A percentile compares a stretch with the other conserved stretches of the same genome.
Evolutionary conservation across 1,140 invertebrate genomes (phyloP).

Genomic region (Zaprionus davidi): DNA sequence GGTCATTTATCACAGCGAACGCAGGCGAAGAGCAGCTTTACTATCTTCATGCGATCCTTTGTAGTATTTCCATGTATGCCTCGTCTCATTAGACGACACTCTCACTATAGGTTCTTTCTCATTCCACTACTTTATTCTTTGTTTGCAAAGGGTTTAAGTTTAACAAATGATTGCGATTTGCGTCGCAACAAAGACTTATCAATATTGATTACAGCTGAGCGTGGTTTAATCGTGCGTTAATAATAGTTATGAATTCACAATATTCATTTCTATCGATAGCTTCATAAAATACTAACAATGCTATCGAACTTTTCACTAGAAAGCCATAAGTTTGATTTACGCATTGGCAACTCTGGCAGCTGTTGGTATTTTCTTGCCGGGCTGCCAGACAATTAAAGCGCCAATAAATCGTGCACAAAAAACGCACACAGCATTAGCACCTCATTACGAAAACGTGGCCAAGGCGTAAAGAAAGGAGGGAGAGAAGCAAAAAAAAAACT

Average conservation of each 20-base stretch:
- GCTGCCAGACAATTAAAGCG: slow-evolving; percentile 35
- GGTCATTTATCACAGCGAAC: slow-evolving; percentile 53
- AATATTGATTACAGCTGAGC: slow-evolving; percentile 31
- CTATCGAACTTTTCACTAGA: slow-evolving; percentile 63
- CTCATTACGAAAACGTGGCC: slow-evolving; percentile 60
- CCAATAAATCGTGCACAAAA: slow-evolving; percentile 54
- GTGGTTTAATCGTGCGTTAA: slow-evolving; percentile 76
- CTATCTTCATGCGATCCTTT: slow-evolving; percentile 57
- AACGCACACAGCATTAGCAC: slow-evolving; percentile 65
- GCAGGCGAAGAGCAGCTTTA: slow-evolving; percentile 8
- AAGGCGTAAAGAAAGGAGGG: neutral
- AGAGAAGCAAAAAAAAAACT: slow-evolving; percentile 16
- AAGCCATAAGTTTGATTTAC: slow-evolving; percentile 77
- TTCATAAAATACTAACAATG: slow-evolving; percentile 3
- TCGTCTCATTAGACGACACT: slow-evolving; percentile 10
- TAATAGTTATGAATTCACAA: slow-evolving; percentile 77
- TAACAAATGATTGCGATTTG: slow-evolving; percentile 72
- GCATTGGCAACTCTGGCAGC: slow-evolving; percentile 38
- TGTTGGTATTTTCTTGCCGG: slow-evolving; percentile 53
- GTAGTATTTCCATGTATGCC: slow-evolving; percentile 52
- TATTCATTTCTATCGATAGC: slow-evolving; percentile 19
- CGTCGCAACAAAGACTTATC: slow-evolving; percentile 35
- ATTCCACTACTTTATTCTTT: slow-evolving; percentile 18
- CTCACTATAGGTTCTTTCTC: neutral
- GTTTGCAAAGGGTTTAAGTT: slow-evolving; percentile 74